phyloP scores from a whole-genome alignment of 2,888 invertebrate genomes.

The Dysmachus trigonus region DNA sequence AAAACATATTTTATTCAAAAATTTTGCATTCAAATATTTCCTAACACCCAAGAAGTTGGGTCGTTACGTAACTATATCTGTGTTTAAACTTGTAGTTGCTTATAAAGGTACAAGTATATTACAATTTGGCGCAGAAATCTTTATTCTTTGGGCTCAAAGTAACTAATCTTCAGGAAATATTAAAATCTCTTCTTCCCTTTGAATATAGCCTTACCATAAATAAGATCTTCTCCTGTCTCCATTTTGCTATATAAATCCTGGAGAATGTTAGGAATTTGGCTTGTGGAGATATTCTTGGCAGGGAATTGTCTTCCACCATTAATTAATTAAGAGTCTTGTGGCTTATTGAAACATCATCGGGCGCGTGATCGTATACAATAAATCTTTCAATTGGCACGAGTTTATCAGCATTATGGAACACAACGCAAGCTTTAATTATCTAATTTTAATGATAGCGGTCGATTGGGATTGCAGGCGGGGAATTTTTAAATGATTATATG shows the following conservation, averaged over 20 bases:
- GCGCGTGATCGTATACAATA: background rate
- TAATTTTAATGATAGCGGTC: background rate
- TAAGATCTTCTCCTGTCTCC: background rate
- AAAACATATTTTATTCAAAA: no score
- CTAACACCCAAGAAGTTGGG: no score
- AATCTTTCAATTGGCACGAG: background rate
- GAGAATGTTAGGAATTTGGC: background rate
- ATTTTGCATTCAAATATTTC: no score
- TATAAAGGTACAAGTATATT: no score
- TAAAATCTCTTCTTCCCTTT: no score
- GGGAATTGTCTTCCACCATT: background rate
- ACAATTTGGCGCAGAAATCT: no score
- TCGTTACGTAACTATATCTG: no score
- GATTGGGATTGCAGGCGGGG: background rate
- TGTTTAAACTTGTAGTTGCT: no score
- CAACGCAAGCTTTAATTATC: background rate
- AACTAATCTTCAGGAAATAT: no score
- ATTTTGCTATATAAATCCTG: background rate
- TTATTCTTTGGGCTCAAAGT: no score
- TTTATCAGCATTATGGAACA: background rate
- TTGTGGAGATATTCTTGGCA: background rate
- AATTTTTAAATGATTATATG: background rate
- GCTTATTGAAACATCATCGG: background rate
- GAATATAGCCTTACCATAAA: no score
- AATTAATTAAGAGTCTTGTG: background rate